These are phyloP conservation scores for Garra rufa DNA, from an alignment of 2,113 vertebrate species.

Conservation along the genomic window DNA sequence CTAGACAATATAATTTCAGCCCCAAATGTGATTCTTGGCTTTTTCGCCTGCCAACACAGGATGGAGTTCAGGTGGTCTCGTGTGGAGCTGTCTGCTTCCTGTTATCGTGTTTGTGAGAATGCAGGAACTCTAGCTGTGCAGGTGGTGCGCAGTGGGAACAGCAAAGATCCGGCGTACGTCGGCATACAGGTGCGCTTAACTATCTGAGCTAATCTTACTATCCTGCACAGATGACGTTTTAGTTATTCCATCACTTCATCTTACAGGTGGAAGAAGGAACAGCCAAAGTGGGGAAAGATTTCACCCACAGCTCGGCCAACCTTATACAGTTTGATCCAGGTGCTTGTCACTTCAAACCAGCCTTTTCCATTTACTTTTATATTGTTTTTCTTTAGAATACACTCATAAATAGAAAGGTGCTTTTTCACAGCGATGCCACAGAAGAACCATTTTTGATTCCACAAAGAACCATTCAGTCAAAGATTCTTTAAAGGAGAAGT, in stretches of 20 bases:
- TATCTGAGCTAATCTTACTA: background rate
- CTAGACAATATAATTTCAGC: background rate
- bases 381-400: background rate
- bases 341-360: conserved; percentile 42
- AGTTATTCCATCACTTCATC: conserved; percentile 8
- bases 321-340: conserved; percentile 80
- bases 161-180: conserved; percentile 73
- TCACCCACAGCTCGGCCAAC: conserved; percentile 71
- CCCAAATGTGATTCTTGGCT: conserved; percentile 34
- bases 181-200: conserved; percentile 68
- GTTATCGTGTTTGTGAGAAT: conserved; percentile 72
- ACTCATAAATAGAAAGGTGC: too few relatives aligned
- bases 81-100: conserved; percentile 71
- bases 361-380: background rate
- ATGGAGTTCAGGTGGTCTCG: conserved; percentile 74
- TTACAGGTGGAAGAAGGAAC: conserved; percentile 74
- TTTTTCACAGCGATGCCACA: too few relatives aligned
- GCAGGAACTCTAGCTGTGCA: conserved; percentile 74
- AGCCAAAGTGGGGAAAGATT: conserved; percentile 71
- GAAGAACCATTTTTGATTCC: too few relatives aligned
- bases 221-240: background rate
- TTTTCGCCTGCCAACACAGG: conserved; percentile 62
- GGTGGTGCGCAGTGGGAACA: conserved; percentile 71
- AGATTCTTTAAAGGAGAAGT: too few relatives aligned
- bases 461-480: too few relatives aligned